Conservation (phyloP, 1,140 invertebrate species). For the Dysdera silvatica region DNA sequence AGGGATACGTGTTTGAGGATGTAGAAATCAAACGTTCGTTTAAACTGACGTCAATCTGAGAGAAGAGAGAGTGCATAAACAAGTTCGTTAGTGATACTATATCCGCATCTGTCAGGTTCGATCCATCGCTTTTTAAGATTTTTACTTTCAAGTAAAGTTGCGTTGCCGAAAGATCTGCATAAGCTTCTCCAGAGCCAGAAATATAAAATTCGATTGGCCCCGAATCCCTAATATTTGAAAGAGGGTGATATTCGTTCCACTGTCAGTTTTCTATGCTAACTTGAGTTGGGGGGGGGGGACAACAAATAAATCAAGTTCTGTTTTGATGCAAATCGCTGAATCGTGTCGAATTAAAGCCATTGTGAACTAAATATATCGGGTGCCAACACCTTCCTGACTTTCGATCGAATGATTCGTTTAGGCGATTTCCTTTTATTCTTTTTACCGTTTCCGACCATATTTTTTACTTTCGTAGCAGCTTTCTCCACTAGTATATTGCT, state of each 20-base stretch:
- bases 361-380: background rate
- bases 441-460: background rate
- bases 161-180: too few species aligned
- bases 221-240: too few species aligned
- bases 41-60: slow-evolving; percentile 1
- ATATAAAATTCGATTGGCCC: too few species aligned
- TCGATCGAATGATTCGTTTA: background rate
- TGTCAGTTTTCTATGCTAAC: too few species aligned
- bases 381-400: background rate
- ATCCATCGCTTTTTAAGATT: background rate
- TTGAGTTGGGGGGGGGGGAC: background rate
- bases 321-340: background rate
- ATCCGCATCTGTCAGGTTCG: too few species aligned
- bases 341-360: background rate
- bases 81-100: too few species aligned
- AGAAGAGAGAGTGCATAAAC: too few species aligned
- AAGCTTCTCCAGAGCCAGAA: too few species aligned
- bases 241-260: too few species aligned
- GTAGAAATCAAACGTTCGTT: background rate
- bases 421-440: background rate
- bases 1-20: background rate
- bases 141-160: slow-evolving; percentile 3
- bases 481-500: background rate
- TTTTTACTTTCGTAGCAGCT: background rate
- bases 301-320: background rate